These are phyloP conservation scores for Emydura subglobosa DNA, from an alignment of 2,113 vertebrate species.

Conservation along the genomic window DNA sequence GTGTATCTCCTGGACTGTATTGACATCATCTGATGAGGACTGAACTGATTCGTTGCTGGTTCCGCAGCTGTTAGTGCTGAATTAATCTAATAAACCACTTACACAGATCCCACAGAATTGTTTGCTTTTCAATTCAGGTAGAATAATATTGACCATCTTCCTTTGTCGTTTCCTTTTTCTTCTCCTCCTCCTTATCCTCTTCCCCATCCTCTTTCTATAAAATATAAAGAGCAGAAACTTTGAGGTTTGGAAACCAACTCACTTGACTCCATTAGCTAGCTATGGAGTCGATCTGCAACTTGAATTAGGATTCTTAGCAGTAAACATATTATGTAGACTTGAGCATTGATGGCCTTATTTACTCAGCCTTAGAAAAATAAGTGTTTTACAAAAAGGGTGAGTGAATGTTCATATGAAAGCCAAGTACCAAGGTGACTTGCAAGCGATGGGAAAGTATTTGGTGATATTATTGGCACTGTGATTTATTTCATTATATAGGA, in stretches of 20 bases:
- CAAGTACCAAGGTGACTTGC: slow-evolving; percentile 30
- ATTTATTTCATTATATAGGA: slow-evolving; percentile 42
- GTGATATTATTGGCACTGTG: slow-evolving; percentile 57
- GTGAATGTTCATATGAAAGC: slow-evolving; percentile 55
- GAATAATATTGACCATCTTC: neutral
- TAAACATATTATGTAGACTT: neutral
- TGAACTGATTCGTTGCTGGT: slow-evolving; percentile 20
- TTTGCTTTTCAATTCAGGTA: slow-evolving; percentile 51
- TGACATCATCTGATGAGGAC: slow-evolving; percentile 47
- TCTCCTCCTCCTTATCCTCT: neutral
- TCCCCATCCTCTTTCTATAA: slow-evolving; percentile 8
- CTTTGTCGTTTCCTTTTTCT: neutral
- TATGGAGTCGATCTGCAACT: slow-evolving; percentile 34
- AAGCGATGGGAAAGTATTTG: neutral
- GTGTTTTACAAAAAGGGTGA: slow-evolving; percentile 58
- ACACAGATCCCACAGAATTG: slow-evolving; percentile 14
- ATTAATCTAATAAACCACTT: slow-evolving; percentile 47
- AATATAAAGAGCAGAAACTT: slow-evolving; percentile 42
- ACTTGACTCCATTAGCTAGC: slow-evolving; percentile 36
- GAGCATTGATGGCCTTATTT: neutral
- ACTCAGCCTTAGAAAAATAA: slow-evolving; percentile 53
- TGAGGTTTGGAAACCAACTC: slow-evolving; percentile 21
- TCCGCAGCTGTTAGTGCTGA: slow-evolving; percentile 20
- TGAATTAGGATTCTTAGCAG: neutral
- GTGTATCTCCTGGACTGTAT: neutral